Evolutionary conservation across 2,888 invertebrate species (phyloP).

Genomic region (Parnassius smintheus): DNA sequence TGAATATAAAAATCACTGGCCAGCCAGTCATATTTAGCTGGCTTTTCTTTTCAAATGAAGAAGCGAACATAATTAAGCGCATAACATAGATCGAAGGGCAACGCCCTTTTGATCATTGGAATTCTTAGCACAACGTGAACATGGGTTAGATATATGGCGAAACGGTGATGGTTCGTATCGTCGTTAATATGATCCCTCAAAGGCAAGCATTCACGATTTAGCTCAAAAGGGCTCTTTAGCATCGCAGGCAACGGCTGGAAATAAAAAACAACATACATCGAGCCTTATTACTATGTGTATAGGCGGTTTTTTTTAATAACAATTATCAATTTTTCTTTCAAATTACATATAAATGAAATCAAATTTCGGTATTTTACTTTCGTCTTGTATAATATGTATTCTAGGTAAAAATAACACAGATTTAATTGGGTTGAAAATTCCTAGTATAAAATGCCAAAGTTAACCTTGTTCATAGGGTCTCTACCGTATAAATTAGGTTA

Average conservation of each 20-base stretch:
- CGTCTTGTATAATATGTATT: no score
- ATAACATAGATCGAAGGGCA: constrained; percentile 47
- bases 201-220: constrained; percentile 82
- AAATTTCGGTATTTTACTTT: no score
- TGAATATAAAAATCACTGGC: constrained; percentile 40
- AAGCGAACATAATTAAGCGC: constrained; percentile 76
- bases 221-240: constrained; percentile 81
- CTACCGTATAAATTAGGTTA: no score
- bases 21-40: constrained; percentile 75
- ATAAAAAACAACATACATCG: constrained; percentile 82
- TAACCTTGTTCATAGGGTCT: no score
- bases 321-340: constrained; percentile 53
- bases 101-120: constrained; percentile 48
- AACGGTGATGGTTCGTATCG: constrained; percentile 77
- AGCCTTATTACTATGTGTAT: constrained; percentile 75
- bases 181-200: constrained; percentile 81
- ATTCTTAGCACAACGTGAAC: constrained; percentile 76
- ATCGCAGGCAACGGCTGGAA: constrained; percentile 82
- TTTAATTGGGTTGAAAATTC: no score
- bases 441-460: no score
- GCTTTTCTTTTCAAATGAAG: constrained; percentile 58
- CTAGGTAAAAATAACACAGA: no score
- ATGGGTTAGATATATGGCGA: constrained; percentile 76
- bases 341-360: neutral
- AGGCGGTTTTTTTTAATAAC: constrained; percentile 53